Conservation (phyloP, 53 echinoderm and acorn worm species). For the Hippasteria phrygiana region DNA sequence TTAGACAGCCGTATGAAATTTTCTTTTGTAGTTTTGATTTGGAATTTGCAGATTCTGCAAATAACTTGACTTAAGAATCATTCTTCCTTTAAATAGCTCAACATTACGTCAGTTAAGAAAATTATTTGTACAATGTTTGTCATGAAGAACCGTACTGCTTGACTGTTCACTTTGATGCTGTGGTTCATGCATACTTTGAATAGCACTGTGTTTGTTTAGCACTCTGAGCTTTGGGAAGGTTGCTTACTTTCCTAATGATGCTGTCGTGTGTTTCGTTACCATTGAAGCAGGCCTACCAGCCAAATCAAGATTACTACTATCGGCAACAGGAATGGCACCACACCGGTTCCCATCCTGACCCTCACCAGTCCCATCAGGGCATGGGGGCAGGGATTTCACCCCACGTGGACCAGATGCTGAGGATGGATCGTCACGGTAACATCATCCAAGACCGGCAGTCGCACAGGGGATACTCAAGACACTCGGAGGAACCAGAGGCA, state of each 20-base stretch:
- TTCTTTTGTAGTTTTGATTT: no score
- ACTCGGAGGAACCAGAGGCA: slow-evolving; percentile 24
- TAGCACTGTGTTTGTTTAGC: neutral
- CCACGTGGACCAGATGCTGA: slow-evolving; percentile 41
- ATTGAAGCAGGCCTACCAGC: neutral
- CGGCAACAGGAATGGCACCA: slow-evolving; percentile 49
- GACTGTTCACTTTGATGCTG: no score
- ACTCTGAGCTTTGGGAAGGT: neutral
- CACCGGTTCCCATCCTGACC: neutral
- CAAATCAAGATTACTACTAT: slow-evolving; percentile 44
- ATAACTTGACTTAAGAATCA: no score
- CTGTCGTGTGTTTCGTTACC: no score
- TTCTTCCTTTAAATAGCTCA: no score
- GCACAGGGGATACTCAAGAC: slow-evolving; percentile 5
- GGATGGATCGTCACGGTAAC: slow-evolving; percentile 58
- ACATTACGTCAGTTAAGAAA: no score
- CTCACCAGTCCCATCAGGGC: neutral
- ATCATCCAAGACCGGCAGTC: slow-evolving; percentile 37
- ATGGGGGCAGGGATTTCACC: neutral
- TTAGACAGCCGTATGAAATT: no score
- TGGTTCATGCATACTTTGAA: no score
- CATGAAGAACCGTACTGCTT: no score
- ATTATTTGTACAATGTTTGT: no score
- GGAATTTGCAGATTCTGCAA: no score
- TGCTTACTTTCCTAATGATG: neutral